phyloP scores from a whole-genome alignment of 2,113 vertebrate species.

The Spheniscus mendiculus region DNA sequence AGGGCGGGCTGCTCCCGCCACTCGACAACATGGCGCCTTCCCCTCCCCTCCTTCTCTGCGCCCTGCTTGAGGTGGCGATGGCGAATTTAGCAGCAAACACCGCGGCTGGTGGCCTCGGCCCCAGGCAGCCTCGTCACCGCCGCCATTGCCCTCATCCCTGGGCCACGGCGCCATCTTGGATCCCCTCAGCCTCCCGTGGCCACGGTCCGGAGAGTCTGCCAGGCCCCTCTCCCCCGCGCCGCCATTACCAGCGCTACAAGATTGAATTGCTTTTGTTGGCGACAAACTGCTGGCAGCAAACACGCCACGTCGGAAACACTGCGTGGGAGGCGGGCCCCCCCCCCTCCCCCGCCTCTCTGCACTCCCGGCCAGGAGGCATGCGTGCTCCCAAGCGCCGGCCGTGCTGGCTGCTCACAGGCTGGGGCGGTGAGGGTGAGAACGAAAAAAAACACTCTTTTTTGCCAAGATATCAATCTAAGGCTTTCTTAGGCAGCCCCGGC shows the following conservation, averaged over 20 bases:
- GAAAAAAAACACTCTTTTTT: background rate
- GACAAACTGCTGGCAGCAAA: background rate
- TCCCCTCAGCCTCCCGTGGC: background rate
- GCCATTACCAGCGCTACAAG: background rate
- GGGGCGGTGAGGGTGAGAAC: background rate
- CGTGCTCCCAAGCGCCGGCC: background rate
- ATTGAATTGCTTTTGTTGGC: background rate
- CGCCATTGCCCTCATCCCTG: accelerated
- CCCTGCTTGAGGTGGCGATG: accelerated
- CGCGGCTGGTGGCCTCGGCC: accelerated
- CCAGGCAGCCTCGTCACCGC: accelerated
- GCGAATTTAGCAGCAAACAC: accelerated
- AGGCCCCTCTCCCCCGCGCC: accelerated
- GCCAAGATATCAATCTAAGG: accelerated
- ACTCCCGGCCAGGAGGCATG: background rate
- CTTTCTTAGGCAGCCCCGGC: background rate
- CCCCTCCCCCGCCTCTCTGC: background rate
- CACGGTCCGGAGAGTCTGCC: accelerated
- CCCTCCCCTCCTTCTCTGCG: background rate
- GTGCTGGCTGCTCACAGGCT: background rate
- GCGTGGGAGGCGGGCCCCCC: background rate
- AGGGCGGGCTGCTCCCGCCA: background rate
- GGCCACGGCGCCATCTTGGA: background rate
- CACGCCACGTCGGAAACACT: constrained; percentile 4
- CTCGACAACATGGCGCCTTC: background rate